Percentiles rank a stretch among this genome's conserved stretches.
Evolutionary conservation across 2,113 vertebrate species (phyloP).

Genomic region (Accipiter cooperii): DNA sequence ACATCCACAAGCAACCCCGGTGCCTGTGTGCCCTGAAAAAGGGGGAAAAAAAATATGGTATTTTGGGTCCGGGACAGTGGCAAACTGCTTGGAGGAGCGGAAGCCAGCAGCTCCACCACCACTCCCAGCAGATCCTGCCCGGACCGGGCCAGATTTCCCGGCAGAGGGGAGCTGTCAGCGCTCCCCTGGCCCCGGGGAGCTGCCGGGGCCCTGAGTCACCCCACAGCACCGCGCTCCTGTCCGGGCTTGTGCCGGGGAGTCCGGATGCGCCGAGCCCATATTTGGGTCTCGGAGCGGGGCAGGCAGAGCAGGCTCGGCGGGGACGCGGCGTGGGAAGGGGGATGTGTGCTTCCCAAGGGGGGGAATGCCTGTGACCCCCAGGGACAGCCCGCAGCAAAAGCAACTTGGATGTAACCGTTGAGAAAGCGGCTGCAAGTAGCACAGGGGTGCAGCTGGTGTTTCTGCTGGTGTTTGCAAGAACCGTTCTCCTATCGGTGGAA

Average conservation of each 20-base stretch:
- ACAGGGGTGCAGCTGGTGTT: background rate
- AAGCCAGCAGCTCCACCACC: accelerated
- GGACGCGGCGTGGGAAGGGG: accelerated
- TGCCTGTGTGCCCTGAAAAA: background rate
- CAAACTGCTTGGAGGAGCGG: background rate
- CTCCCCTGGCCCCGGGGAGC: background rate
- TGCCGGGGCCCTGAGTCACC: conserved; percentile 35
- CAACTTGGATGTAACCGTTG: accelerated
- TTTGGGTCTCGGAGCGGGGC: background rate
- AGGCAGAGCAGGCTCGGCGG: background rate
- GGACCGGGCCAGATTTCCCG: background rate
- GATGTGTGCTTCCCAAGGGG: background rate
- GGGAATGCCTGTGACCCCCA: background rate
- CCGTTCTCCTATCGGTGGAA: accelerated
- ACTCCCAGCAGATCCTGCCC: background rate
- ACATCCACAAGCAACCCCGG: accelerated
- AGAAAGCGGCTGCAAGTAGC: background rate
- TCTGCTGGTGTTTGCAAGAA: accelerated
- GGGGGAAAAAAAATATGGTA: too few relatives aligned
- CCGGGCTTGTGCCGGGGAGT: background rate
- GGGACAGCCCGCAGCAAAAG: background rate
- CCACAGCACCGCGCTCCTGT: background rate
- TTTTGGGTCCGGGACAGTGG: accelerated
- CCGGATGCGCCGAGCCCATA: background rate
- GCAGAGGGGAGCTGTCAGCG: background rate